Evolutionary conservation across 2,113 vertebrate genomes (phyloP).

Genomic region (Calypte anna): DNA sequence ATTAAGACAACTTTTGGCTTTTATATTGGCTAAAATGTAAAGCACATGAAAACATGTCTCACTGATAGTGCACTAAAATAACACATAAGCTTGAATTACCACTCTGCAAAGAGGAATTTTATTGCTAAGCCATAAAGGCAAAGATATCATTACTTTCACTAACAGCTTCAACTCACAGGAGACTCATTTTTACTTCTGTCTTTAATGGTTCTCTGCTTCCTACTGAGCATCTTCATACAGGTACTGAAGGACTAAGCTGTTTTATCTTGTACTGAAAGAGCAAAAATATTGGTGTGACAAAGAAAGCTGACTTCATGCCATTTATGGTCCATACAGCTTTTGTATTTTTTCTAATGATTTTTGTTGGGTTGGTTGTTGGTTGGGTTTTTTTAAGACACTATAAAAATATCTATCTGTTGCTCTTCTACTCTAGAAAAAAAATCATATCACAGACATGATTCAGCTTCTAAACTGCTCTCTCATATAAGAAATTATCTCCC

Average conservation of each 20-base stretch:
- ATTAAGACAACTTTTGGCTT: background rate
- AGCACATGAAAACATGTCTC: background rate
- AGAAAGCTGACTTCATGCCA: background rate
- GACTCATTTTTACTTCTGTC: constrained; percentile 9
- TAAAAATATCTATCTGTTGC: background rate
- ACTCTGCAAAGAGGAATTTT: constrained; percentile 28
- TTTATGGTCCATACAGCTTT: background rate
- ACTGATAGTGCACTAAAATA: background rate
- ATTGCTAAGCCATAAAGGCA: constrained; percentile 19
- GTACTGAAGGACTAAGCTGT: background rate
- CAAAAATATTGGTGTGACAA: background rate
- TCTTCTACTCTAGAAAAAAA: background rate
- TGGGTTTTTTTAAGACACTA: background rate
- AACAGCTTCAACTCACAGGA: constrained; percentile 21
- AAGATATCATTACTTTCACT: constrained; percentile 51
- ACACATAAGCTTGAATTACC: background rate
- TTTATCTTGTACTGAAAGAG: background rate
- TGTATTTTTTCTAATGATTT: background rate
- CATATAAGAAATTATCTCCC: background rate
- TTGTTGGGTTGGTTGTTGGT: background rate
- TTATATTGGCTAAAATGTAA: background rate
- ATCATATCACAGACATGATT: background rate
- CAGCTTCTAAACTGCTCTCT: background rate
- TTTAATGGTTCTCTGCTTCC: constrained; percentile 22
- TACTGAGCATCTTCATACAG: background rate